Evolutionary conservation across 2,888 invertebrate genomes (phyloP), one percentile per base, ranked within the genome.

Genomic region (Cyaniris semiargus): DNA sequence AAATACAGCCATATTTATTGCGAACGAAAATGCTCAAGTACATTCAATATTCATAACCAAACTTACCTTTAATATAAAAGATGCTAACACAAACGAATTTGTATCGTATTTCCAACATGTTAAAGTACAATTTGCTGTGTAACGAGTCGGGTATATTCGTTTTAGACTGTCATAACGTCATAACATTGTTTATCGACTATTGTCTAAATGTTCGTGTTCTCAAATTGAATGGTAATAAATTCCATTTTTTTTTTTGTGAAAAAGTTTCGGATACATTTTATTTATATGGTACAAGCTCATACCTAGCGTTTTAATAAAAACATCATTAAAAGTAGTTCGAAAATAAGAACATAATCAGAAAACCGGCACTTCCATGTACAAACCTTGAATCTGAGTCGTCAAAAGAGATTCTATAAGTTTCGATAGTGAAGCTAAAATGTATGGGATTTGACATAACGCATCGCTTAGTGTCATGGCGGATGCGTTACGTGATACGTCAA

Each of bases 111-210:
- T 1, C 0, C 1, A 18, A 7, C 0, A 0, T 0, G 0, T n/a
- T 84, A 85, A 81, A 78, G 81, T 78, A 78, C 74, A 78, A 44
- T 78, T 75, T 83, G 56, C 77, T 70, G 70, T 79, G 77, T 60
- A 77, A 60, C 58, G 60, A 77, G 77, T 76, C 38, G 80, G 79
- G 82, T 81, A 84, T 83, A 83, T 81, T 83, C 82, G 82, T 85
- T 85, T 86, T 84, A 86, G 86, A 87, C 84, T 86, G 86, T 88
- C 88, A 88, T 87, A 87, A 81, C 84, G 86, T 88, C 88, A 88
- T 87, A 87, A 81, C 84, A 84, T 87, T 86, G 87, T 89, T 89
- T 89, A 89, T 89, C 81, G 87, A 82, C 84, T 86, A 88, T 88
- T 91, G 88, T 90, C 85, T 84, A 80, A 79, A 79, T 81, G 80